A percentile compares a stretch with the other conserved stretches of the same genome.
Evolutionary conservation across 37 sponge, comb jelly and placozoan genomes (phyloP).

Genomic region (Eunapius fragilis): DNA sequence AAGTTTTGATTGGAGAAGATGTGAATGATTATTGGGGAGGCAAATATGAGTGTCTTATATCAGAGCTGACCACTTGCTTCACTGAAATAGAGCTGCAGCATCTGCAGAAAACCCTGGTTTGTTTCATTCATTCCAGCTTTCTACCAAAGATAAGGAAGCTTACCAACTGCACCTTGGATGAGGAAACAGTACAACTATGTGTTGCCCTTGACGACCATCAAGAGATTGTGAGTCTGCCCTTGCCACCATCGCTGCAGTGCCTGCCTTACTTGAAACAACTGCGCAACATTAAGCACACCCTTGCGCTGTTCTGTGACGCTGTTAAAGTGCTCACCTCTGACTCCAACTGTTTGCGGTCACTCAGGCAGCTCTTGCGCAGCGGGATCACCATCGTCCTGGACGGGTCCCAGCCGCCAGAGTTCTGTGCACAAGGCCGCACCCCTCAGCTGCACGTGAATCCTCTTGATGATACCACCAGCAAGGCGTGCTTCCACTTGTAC

Average conservation of each 20-base stretch:
- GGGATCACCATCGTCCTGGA: conserved; percentile 6
- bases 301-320: conserved; percentile 8
- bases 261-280: conserved; percentile 1
- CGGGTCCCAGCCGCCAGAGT: background rate
- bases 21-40: background rate
- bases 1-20: background rate
- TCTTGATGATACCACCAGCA: background rate
- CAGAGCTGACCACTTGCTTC: background rate
- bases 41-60: background rate
- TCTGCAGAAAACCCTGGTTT: background rate
- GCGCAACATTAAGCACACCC: conserved; percentile 2
- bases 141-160: background rate
- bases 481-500: background rate
- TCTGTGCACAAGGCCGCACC: background rate
- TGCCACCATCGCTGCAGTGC: background rate
- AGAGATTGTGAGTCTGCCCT: background rate
- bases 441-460: conserved; percentile 12
- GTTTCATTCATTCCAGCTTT: background rate
- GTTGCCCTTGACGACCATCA: background rate
- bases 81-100: background rate
- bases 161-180: background rate
- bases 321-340: conserved; percentile 11
- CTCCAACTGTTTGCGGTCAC: background rate
- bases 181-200: background rate
- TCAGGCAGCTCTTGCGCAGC: background rate